Conservation (phyloP, 2,888 invertebrate genomes). For the Branchipolynoe longqiensis region DNA sequence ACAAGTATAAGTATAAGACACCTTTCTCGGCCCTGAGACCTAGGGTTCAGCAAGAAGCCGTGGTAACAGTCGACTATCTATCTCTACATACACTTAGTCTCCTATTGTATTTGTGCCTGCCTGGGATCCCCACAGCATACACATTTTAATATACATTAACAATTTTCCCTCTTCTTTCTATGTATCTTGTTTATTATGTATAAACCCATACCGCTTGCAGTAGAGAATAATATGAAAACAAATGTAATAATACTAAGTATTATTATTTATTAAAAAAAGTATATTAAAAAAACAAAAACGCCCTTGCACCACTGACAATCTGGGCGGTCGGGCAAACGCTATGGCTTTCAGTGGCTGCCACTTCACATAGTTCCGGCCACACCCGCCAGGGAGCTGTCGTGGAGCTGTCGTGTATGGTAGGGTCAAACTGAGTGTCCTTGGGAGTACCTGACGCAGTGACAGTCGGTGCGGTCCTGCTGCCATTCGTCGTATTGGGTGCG, state of each 20-base stretch:
- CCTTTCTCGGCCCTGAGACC: conserved; percentile 3
- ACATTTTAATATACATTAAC: conserved; percentile 38
- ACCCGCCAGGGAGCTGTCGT: too few relatives aligned
- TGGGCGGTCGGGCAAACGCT: too few relatives aligned
- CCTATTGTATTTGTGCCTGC: conserved; percentile 8
- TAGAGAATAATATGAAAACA: too few relatives aligned
- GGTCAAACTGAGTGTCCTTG: background rate
- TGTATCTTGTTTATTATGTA: conserved; percentile 1
- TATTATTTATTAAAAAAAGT: too few relatives aligned
- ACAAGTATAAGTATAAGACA: conserved; percentile 39
- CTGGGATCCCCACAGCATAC: background rate
- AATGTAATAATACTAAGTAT: too few relatives aligned
- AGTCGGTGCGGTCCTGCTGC: conserved; percentile 17
- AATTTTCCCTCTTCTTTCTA: too few relatives aligned
- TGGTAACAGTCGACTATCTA: background rate
- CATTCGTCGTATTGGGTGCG: conserved; percentile 13
- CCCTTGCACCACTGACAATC: too few relatives aligned
- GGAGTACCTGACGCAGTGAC: background rate
- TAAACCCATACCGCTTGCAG: conserved; percentile 57
- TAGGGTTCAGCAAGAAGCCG: background rate
- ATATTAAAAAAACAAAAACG: too few relatives aligned
- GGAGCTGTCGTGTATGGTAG: too few relatives aligned
- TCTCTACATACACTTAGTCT: background rate
- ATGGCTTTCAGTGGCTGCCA: too few relatives aligned
- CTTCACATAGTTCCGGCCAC: too few relatives aligned